Percentiles rank a stretch among this genome's conserved stretches.
These are phyloP conservation scores for Nothocercus julius DNA, from an alignment of 2,113 vertebrate species.

Conservation along the genomic window DNA sequence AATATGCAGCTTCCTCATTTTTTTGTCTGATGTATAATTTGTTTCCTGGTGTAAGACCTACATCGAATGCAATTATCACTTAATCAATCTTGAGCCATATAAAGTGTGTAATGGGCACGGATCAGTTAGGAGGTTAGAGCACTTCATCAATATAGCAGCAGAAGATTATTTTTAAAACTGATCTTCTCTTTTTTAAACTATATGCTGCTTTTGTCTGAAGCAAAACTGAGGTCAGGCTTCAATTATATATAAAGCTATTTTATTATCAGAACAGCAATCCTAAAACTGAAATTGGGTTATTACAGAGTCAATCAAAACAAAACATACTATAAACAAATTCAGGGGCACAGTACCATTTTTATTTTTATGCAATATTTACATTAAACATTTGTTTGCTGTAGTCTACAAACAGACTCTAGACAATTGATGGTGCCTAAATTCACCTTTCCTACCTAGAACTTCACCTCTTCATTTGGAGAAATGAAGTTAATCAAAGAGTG, in stretches of 20 bases:
- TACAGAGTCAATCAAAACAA: background rate
- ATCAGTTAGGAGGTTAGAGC: constrained; percentile 54
- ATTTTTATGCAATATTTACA: background rate
- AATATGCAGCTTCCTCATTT: constrained; percentile 34
- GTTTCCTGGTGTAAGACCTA: background rate
- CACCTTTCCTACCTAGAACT: background rate
- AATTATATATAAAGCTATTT: constrained; percentile 11
- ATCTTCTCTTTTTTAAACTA: background rate
- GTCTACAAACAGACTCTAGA: background rate
- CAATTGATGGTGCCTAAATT: background rate
- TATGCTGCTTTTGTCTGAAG: background rate
- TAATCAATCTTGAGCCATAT: constrained; percentile 31
- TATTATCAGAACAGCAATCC: constrained; percentile 5
- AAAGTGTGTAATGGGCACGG: constrained; percentile 14
- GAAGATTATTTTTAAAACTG: constrained; percentile 40
- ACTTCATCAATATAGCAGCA: constrained; percentile 22
- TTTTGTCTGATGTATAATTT: constrained; percentile 28
- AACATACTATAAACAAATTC: background rate
- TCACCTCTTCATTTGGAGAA: background rate
- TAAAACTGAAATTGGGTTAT: constrained; percentile 4
- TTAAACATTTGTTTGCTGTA: background rate
- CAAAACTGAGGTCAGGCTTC: background rate
- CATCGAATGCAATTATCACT: constrained; percentile 44
- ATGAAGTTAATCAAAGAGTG: background rate
- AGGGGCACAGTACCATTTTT: background rate